These are phyloP conservation scores for Triplophysa tibetana DNA, from an alignment of 2,113 vertebrate genomes.

Conservation along the genomic window DNA sequence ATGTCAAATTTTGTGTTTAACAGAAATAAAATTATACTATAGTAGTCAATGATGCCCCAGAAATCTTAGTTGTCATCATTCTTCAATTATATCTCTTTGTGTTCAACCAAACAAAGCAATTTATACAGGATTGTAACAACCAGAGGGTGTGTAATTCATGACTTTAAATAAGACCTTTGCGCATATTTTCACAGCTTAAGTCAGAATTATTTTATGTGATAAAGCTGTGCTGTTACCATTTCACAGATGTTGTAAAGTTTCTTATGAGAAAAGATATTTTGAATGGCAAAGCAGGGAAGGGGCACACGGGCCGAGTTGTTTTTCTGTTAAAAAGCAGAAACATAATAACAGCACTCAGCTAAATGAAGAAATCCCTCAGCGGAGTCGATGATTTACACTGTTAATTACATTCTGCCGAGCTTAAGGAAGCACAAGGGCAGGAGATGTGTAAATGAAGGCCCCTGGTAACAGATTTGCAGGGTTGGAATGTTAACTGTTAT, in stretches of 20 bases:
- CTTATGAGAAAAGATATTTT: neutral
- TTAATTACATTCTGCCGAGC: conserved; percentile 51
- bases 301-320: neutral
- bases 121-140: no score
- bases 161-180: no score
- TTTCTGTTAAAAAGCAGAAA: conserved; percentile 29
- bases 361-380: conserved; percentile 49
- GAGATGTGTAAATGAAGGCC: conserved; percentile 41
- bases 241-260: neutral
- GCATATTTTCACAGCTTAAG: no score
- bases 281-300: neutral
- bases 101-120: no score
- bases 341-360: conserved; percentile 19
- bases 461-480: conserved; percentile 27
- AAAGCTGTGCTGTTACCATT: neutral
- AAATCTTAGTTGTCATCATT: no score
- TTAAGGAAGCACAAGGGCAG: conserved; percentile 18
- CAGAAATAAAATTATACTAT: no score
- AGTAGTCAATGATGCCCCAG: no score
- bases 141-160: no score
- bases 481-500: conserved; percentile 35
- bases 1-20: no score
- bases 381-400: conserved; percentile 49
- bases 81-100: no score
- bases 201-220: neutral